These are phyloP conservation scores for Mayetiola destructor DNA, from an alignment of 2,888 invertebrate genomes.

Conservation along the genomic window DNA sequence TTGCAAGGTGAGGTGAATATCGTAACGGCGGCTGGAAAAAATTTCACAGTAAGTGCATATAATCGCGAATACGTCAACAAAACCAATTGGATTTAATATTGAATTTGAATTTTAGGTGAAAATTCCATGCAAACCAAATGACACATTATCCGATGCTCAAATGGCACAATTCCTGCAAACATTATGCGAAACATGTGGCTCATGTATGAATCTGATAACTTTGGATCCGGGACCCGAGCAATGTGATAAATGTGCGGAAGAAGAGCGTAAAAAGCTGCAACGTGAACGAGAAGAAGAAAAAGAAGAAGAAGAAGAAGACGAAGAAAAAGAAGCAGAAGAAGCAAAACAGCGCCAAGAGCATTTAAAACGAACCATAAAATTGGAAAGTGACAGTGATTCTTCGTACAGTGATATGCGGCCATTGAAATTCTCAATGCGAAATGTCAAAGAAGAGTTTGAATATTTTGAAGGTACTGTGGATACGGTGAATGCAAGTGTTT, in stretches of 20 bases:
- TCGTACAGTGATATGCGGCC: constrained; percentile 3
- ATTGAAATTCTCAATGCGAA: background rate
- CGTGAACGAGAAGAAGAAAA: background rate
- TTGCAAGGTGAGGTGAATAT: constrained; percentile 35
- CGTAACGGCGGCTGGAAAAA: constrained; percentile 35
- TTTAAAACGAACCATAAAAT: background rate
- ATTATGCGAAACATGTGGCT: constrained; percentile 32
- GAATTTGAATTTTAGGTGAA: background rate
- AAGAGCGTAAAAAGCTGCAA: background rate
- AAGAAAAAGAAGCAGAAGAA: background rate
- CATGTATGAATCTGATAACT: constrained; percentile 34
- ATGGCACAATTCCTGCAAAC: constrained; percentile 33
- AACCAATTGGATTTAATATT: too few relatives aligned
- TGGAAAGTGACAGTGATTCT: constrained; percentile 4
- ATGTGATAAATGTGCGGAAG: constrained; percentile 30
- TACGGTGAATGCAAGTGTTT: background rate
- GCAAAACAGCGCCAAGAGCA: background rate
- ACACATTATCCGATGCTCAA: constrained; percentile 21
- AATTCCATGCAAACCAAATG: constrained; percentile 19
- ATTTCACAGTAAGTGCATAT: constrained; percentile 32
- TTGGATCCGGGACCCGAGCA: constrained; percentile 34
- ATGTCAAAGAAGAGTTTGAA: background rate
- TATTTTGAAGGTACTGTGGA: background rate
- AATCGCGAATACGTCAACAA: background rate
- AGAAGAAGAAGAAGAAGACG: background rate